Evolutionary conservation across 2,888 invertebrate species (phyloP), one percentile per base, ranked within the genome.

Genomic region (Acleris cristana): DNA sequence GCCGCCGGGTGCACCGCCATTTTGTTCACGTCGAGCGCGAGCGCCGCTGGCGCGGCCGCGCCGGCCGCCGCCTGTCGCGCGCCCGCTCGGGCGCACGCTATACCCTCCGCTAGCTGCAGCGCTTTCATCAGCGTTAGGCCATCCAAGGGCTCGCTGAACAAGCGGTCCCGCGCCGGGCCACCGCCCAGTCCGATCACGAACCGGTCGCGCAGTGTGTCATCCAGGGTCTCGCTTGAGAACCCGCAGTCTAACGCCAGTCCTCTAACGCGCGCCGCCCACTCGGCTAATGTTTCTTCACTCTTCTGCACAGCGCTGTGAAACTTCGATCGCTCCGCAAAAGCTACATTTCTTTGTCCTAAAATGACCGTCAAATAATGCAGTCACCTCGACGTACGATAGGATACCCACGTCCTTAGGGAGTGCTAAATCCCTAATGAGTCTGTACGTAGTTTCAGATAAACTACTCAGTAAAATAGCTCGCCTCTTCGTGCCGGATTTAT

Each of bases 301-400:
- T n/a, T n/a, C n/a, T n/a, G n/a, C n/a, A n/a, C n/a, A n/a, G n/a
- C n/a, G n/a, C n/a, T n/a, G n/a, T 72, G 64, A 56, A 72, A 72
- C 12, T 54, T 64, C 18, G 26, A 52, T 2, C 69, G 48, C 10
- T 70, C 66, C 16, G 66, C 66, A n/a, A 30, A 70, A 70, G 3
- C 64, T 49, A 44, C 70, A 64, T 14, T 49, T 56, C 26, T 70
- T 70, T 7, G 57, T 44, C 14, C 44, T 45, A n/a, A 70, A 72
- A 49, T 70, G 69, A 2, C 48, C 51, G 21, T 72, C 69, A 1
- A 72, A 45, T 14, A 72, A 44, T 12, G 40, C 12, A 1, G 53
- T 14, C 2, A 72, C 64, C 7, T 54, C 34, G 0, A 58, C 52
- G 21, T 57, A 69, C 3, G 34, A 14, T 4, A 68, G 19, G 1